A percentile compares a stretch with the other conserved stretches of the same genome.
phyloP scores from a whole-genome alignment of 2,113 vertebrate genomes.

The Murina feae region DNA sequence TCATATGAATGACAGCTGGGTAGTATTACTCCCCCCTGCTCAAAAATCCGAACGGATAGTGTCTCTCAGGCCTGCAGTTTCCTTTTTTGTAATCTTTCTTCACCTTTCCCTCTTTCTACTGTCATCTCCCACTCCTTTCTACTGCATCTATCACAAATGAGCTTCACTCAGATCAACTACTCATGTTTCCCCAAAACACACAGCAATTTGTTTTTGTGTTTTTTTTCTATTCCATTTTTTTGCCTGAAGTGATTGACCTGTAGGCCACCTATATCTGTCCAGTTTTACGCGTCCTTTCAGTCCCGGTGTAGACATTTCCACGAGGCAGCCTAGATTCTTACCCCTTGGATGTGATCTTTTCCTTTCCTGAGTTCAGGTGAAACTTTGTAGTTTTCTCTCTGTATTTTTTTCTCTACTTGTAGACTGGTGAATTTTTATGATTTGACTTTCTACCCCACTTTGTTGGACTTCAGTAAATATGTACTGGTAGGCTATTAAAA shows the following conservation, averaged over 20 bases:
- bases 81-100: too few relatives aligned
- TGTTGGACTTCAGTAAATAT: neutral
- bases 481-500: neutral
- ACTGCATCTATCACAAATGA: neutral
- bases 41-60: neutral
- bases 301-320: neutral
- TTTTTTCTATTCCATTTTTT: neutral
- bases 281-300: neutral
- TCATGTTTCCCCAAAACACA: neutral
- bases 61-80: neutral
- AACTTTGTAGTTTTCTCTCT: neutral
- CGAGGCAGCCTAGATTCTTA: fast-evolving
- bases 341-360: neutral
- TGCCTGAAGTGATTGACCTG: neutral
- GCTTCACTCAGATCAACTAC: neutral
- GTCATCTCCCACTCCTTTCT: too few relatives aligned
- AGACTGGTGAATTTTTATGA: neutral
- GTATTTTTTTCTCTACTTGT: neutral
- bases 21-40: neutral
- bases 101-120: too few relatives aligned
- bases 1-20: neutral
- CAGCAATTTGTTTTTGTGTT: neutral
- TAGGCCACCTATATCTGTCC: neutral
- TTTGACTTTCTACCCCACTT: neutral
- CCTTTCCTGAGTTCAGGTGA: neutral